Conservation (phyloP, 2,113 vertebrate species). For the Phoxinus phoxinus region DNA sequence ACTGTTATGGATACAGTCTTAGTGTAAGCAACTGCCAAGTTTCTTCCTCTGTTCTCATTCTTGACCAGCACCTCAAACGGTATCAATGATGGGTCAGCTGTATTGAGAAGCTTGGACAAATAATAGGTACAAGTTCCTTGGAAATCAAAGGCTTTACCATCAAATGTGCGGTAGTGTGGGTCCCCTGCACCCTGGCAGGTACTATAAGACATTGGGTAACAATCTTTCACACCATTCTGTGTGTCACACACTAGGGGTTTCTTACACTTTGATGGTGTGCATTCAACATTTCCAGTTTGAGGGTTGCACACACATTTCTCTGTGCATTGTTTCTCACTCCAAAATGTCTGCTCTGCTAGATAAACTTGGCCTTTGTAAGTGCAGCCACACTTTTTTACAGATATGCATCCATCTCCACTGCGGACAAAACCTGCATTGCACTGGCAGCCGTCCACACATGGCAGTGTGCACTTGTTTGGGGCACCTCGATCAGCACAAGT, state of each 20-base stretch:
- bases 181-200: conserved; percentile 58
- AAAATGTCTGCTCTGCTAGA: conserved; percentile 47
- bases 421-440: conserved; percentile 64
- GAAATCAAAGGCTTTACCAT: conserved; percentile 61
- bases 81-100: conserved; percentile 41
- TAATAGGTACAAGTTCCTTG: conserved; percentile 65
- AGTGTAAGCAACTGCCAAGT: conserved; percentile 59
- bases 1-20: conserved; percentile 54
- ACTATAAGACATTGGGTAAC: conserved; percentile 66
- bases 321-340: conserved; percentile 55
- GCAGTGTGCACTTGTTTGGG: conserved; percentile 40
- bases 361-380: conserved; percentile 46
- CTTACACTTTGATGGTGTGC: conserved; percentile 45
- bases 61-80: conserved; percentile 61
- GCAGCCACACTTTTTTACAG: conserved; percentile 63
- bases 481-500: conserved; percentile 58
- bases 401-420: conserved; percentile 61
- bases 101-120: conserved; percentile 55
- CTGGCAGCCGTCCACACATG: conserved; percentile 66
- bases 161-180: conserved; percentile 62
- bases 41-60: conserved; percentile 64
- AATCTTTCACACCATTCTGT: conserved; percentile 66
- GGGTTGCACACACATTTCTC: conserved; percentile 54
- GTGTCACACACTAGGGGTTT: conserved; percentile 66
- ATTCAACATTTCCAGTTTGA: conserved; percentile 47